Conservation (phyloP, 2,888 invertebrate genomes). For the Chrysomela aeneicollis region DNA sequence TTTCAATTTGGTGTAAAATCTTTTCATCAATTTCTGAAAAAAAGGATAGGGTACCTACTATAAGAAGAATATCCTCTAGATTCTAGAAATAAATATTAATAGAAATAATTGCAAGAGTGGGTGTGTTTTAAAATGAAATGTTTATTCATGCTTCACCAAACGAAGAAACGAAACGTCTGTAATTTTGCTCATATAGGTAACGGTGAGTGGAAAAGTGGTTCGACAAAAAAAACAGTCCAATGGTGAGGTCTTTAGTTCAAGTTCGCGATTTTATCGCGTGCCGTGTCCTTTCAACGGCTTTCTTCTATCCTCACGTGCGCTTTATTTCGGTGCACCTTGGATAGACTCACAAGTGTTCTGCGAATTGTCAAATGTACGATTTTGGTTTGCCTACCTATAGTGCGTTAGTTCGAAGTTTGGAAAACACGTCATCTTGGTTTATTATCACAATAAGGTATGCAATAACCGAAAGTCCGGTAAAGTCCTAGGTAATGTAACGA, state of each 20-base stretch:
- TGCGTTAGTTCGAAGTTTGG: neutral
- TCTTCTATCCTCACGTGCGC: slow-evolving; percentile 33
- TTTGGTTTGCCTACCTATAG: neutral
- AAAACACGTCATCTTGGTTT: neutral
- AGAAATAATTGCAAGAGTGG: slow-evolving; percentile 11
- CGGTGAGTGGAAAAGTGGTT: slow-evolving; percentile 51
- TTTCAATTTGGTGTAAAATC: too few species aligned
- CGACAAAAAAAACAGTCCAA: slow-evolving; percentile 42
- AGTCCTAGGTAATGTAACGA: too few species aligned
- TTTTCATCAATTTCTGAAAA: too few species aligned
- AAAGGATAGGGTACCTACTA: too few species aligned
- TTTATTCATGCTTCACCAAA: slow-evolving; percentile 57
- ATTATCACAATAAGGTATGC: neutral
- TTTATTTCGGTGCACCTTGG: slow-evolving; percentile 29
- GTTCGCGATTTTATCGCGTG: slow-evolving; percentile 42
- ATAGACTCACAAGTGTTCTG: slow-evolving; percentile 16
- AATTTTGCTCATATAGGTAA: slow-evolving; percentile 55
- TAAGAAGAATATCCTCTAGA: too few species aligned
- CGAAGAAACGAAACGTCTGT: slow-evolving; percentile 58
- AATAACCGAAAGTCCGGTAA: too few species aligned
- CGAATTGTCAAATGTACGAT: neutral
- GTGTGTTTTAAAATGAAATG: slow-evolving; percentile 29
- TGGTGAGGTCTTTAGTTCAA: slow-evolving; percentile 44
- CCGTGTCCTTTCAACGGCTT: slow-evolving; percentile 27
- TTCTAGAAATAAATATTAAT: neutral